Percentiles rank a stretch among this genome's conserved stretches.
Conservation (phyloP, 2,797 vertebrate species). For the Eurystomus glaucurus region DNA sequence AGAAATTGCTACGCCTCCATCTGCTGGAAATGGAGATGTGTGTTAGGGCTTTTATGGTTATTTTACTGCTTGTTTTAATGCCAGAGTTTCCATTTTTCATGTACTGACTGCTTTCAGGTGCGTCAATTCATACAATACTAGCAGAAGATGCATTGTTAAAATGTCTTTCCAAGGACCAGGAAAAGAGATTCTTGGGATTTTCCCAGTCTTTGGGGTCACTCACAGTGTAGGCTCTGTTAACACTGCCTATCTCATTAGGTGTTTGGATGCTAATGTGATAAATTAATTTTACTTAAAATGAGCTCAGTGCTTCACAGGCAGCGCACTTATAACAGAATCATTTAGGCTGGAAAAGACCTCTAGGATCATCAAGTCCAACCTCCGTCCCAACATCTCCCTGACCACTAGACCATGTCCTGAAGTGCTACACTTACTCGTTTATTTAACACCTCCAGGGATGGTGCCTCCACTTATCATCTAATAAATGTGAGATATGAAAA, state of each 20-base stretch:
- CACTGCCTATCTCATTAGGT: neutral
- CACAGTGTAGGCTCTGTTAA: neutral
- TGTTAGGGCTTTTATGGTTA: neutral
- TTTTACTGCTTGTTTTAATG: constrained; percentile 3
- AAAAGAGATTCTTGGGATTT: neutral
- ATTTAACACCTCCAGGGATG: too few relatives aligned
- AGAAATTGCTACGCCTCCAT: constrained; percentile 26
- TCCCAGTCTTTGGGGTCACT: neutral
- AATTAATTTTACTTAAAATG: neutral
- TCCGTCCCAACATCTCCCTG: too few relatives aligned
- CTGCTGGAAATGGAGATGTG: constrained; percentile 23
- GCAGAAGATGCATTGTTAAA: neutral
- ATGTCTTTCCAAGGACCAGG: neutral
- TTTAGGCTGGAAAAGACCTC: too few relatives aligned
- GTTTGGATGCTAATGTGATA: neutral
- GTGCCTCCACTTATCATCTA: neutral
- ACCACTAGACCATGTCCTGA: too few relatives aligned
- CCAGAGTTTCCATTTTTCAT: constrained; percentile 7
- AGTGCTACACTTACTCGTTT: too few relatives aligned
- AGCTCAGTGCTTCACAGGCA: neutral
- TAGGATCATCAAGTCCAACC: too few relatives aligned
- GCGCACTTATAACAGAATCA: too few relatives aligned
- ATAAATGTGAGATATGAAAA: neutral
- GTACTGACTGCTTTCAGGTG: constrained; percentile 5
- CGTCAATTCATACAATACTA: neutral